These are phyloP conservation scores for Drosophila fungiperda DNA, from an alignment of 2,888 invertebrate species.

Conservation along the genomic window DNA sequence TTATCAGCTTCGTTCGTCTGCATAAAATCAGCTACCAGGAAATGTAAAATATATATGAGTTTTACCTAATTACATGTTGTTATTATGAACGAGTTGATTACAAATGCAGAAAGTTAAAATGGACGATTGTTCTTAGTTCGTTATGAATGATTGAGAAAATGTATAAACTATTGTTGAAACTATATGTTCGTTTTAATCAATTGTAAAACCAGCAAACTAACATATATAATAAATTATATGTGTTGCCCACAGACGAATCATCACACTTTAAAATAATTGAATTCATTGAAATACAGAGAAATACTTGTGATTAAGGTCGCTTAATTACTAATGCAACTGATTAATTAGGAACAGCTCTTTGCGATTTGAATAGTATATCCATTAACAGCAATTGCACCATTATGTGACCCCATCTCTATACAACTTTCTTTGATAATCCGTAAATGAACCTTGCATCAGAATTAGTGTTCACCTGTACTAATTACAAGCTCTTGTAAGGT, in stretches of 20 bases:
- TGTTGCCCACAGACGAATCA: neutral
- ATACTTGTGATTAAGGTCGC: neutral
- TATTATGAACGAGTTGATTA: slow-evolving; percentile 53
- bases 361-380: slow-evolving; percentile 14
- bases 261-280: neutral
- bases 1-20: slow-evolving; percentile 39
- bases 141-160: slow-evolving; percentile 16
- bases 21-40: slow-evolving; percentile 46
- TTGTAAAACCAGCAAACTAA: neutral
- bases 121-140: slow-evolving; percentile 5
- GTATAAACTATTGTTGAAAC: neutral
- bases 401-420: neutral
- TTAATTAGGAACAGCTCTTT: slow-evolving; percentile 11
- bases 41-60: slow-evolving; percentile 37
- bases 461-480: slow-evolving; percentile 24
- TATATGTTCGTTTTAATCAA: neutral
- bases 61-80: slow-evolving; percentile 14
- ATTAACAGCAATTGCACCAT: slow-evolving; percentile 26
- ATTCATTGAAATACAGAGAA: neutral
- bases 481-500: slow-evolving; percentile 32
- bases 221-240: neutral
- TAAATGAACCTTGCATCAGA: slow-evolving; percentile 17
- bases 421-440: slow-evolving; percentile 7
- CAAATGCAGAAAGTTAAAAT: slow-evolving; percentile 14
- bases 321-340: slow-evolving; percentile 5